phyloP scores from a whole-genome alignment of 2,888 invertebrate species.

The Spodoptera exigua region DNA sequence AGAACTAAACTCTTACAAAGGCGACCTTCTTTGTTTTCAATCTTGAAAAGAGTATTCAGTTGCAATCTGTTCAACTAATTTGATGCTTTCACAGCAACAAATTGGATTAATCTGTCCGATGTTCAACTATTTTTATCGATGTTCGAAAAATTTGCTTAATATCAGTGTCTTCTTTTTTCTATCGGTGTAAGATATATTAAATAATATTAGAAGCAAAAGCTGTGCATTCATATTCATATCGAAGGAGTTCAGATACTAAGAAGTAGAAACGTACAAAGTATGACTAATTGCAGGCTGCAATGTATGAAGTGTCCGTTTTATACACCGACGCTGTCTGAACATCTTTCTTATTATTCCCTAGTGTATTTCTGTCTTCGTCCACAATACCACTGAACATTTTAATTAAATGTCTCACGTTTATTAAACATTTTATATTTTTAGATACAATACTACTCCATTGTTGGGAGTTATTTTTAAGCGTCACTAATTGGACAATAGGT shows the following conservation, averaged over 20 bases:
- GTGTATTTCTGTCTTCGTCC: conserved; percentile 23
- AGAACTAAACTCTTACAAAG: conserved; percentile 13
- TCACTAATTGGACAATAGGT: conserved; percentile 38
- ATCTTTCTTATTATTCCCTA: conserved; percentile 21
- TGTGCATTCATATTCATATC: too few species aligned
- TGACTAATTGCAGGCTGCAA: conserved; percentile 6
- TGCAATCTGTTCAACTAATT: conserved; percentile 33
- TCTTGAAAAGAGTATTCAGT: conserved; percentile 11
- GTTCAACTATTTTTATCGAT: too few species aligned
- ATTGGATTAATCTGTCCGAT: conserved; percentile 30
- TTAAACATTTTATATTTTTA: conserved; percentile 37
- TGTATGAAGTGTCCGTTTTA: conserved; percentile 4
- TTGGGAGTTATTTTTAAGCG: conserved; percentile 43
- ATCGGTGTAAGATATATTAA: too few species aligned
- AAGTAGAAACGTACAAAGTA: conserved; percentile 6
- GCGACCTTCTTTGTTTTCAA: conserved; percentile 31
- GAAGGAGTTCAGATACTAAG: not conserved
- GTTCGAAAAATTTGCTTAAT: too few species aligned
- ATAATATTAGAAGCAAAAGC: too few species aligned
- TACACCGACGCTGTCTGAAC: conserved; percentile 9
- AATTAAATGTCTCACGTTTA: conserved; percentile 28
- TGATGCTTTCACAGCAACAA: conserved; percentile 18
- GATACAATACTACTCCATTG: conserved; percentile 17
- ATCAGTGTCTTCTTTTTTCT: too few species aligned
- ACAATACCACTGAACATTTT: conserved; percentile 25